Conservation (phyloP, 2,797 vertebrate species). For the Sebastes elongatus region DNA sequence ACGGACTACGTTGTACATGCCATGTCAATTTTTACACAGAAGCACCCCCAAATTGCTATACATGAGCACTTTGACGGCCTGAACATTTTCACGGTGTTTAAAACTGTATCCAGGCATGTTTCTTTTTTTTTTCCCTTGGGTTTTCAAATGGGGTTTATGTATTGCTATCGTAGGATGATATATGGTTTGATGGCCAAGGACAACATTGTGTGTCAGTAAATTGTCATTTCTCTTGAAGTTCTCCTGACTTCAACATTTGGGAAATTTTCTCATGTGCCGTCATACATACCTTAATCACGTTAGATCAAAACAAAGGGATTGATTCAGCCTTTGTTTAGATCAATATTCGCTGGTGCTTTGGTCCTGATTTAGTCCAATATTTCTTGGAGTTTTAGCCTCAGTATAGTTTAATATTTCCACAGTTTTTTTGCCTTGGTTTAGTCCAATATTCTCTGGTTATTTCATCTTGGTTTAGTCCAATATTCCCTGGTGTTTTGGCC, state of each 20-base stretch:
- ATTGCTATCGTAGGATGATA: not conserved
- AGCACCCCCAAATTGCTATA: constrained; percentile 8
- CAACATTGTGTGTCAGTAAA: not conserved
- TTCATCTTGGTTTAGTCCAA: not conserved
- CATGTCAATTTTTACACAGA: not conserved
- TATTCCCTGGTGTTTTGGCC: too few species aligned
- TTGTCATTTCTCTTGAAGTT: not conserved
- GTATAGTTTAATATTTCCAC: not conserved
- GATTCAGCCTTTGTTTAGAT: not conserved
- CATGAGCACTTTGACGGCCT: constrained; percentile 8
- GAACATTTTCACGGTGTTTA: not conserved
- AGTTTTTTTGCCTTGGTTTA: not conserved
- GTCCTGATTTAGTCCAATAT: too few species aligned
- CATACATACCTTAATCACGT: not conserved
- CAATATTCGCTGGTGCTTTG: not conserved
- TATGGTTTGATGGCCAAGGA: not conserved
- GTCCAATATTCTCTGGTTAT: not conserved
- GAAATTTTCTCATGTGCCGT: not conserved
- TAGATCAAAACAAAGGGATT: not conserved
- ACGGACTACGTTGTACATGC: not conserved
- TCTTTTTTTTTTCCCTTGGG: not conserved
- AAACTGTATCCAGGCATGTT: not conserved
- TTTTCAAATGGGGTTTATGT: not conserved
- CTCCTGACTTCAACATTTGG: not conserved
- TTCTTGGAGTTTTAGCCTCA: too few species aligned